Percentiles rank a stretch among this genome's conserved stretches.
Conservation (phyloP, 2,888 invertebrate genomes). For the Trissoscelio sp. region DNA sequence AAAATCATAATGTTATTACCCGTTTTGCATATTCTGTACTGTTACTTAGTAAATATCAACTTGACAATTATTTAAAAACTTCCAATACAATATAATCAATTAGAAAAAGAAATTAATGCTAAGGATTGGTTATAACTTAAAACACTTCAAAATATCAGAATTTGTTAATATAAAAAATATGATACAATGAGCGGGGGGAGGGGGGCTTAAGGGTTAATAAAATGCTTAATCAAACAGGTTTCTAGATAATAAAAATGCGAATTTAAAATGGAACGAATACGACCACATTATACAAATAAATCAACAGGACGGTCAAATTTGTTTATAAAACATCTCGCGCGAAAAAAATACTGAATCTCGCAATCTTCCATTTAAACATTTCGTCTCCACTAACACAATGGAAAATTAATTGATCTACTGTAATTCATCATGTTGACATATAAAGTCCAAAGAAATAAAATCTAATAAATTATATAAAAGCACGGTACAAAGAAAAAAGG, state of each 20-base stretch:
- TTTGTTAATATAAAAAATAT: too few relatives aligned
- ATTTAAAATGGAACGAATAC: conserved; percentile 35
- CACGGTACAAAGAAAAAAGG: conserved; percentile 12
- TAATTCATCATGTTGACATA: neutral
- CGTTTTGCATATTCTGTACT: too few relatives aligned
- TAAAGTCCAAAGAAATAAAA: conserved; percentile 22
- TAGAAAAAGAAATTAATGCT: too few relatives aligned
- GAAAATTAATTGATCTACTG: neutral
- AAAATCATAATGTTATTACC: too few relatives aligned
- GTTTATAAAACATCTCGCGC: conserved; percentile 30
- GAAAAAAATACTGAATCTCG: conserved; percentile 35
- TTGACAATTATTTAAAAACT: too few relatives aligned
- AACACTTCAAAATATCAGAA: too few relatives aligned
- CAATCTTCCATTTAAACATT: conserved; percentile 27
- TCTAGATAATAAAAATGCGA: conserved; percentile 32
- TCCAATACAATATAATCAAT: too few relatives aligned
- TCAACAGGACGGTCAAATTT: conserved; percentile 19
- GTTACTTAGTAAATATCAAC: too few relatives aligned
- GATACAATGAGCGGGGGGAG: too few relatives aligned
- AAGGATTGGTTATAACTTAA: too few relatives aligned
- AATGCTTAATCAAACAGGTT: conserved; percentile 34
- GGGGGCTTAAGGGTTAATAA: too few relatives aligned
- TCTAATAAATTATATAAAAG: conserved; percentile 30
- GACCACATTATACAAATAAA: conserved; percentile 15
- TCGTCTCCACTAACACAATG: conserved; percentile 11